phyloP scores from a whole-genome alignment of 1,140 invertebrate species.

The Drosophila saltans region DNA sequence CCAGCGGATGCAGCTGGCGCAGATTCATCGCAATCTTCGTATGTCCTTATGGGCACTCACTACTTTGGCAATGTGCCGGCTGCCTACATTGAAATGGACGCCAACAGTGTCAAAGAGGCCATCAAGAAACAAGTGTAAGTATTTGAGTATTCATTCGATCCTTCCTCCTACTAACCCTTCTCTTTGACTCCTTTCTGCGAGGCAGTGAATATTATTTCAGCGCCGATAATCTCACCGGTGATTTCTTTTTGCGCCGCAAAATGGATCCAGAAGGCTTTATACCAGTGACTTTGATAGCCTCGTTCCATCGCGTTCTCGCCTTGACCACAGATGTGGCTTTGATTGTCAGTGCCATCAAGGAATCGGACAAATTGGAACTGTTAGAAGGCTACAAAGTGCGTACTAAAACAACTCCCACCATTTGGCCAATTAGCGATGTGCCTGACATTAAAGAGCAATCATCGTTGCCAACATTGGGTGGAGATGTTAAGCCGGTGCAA shows the following conservation, averaged over 20 bases:
- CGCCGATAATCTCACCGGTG: conserved; percentile 96
- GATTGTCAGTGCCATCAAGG: conserved; percentile 91
- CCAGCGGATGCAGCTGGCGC: conserved; percentile 75
- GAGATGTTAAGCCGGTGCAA: conserved; percentile 17
- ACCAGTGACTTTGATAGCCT: conserved; percentile 95
- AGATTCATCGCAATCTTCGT: conserved; percentile 82
- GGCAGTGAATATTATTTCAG: conserved; percentile 99
- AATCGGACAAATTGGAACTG: conserved; percentile 93
- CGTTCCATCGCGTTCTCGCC: conserved; percentile 96
- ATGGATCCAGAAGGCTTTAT: conserved; percentile 98
- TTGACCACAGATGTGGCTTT: conserved; percentile 93
- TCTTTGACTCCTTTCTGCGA: conserved; percentile 16
- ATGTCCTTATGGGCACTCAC: conserved; percentile 86
- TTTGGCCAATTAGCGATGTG: conserved; percentile 92
- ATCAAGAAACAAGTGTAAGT: conserved; percentile 94
- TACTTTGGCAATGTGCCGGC: conserved; percentile 84
- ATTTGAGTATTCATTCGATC: neutral
- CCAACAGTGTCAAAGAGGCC: conserved; percentile 88
- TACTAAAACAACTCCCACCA: conserved; percentile 90
- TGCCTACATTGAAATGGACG: conserved; percentile 85
- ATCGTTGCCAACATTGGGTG: conserved; percentile 23
- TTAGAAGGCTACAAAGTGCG: conserved; percentile 91
- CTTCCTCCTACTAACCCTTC: conserved; percentile 12
- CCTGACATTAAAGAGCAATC: conserved; percentile 43
- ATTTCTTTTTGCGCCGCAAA: conserved; percentile 98